phyloP scores from a whole-genome alignment of 2,888 invertebrate genomes.

The Palloptera scutellata region DNA sequence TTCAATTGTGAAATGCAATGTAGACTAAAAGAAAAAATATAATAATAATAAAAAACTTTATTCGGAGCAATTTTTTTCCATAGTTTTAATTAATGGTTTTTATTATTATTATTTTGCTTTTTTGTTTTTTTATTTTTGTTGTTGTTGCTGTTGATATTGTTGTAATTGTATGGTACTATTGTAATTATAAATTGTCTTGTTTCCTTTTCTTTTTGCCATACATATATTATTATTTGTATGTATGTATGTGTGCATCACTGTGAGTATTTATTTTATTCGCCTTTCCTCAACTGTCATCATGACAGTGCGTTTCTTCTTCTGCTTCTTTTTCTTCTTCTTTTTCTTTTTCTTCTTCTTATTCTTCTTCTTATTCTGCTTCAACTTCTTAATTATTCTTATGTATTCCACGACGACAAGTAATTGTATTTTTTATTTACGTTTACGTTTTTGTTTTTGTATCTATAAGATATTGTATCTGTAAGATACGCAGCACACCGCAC shows the following conservation, averaged over 20 bases:
- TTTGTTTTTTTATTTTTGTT: background rate
- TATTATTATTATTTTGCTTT: background rate
- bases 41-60: constrained; percentile 1
- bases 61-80: background rate
- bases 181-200: constrained; percentile 1
- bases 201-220: background rate
- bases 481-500: no score
- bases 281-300: background rate
- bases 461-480: no score
- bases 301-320: background rate
- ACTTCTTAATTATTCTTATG: no score
- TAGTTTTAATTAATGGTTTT: constrained; percentile 2
- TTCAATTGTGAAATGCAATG: background rate
- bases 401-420: no score
- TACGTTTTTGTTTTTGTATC: no score
- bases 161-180: constrained; percentile 2
- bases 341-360: background rate
- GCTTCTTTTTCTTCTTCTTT: no score
- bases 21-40: background rate
- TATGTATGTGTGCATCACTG: no score
- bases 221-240: background rate
- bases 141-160: background rate
- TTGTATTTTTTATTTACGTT: no score
- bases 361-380: no score
- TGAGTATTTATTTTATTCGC: no score